Base-by-base conservation (phyloP, 2,797 vertebrate genomes). In the Hippocampus kuda region DNA sequence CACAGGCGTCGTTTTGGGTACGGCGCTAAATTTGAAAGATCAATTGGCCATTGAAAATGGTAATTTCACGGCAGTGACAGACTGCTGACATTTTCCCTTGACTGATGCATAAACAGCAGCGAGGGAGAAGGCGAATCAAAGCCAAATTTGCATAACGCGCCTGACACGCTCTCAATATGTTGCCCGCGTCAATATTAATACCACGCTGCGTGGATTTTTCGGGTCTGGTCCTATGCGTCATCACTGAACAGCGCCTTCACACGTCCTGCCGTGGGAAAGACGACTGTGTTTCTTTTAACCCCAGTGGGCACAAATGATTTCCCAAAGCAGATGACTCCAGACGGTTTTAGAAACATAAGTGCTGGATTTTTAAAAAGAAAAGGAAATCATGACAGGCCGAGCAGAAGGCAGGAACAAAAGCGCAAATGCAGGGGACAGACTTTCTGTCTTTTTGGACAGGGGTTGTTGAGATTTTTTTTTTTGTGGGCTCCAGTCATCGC, bases 111-210 rank as follows among this genome's bases (percentile, higher is more conserved):
- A 26, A 26, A 46, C 62, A 42, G 12, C 63, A 48, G 41, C 61
- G 8, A 63, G 20, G 20, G 12, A 24, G 8, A 24, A 12, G 20
- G n/a, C 9, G 62, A 44, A 44, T 64, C 41, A 12, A 46, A 26
- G 12, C 13, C 6, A 26, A 27, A 65, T 65, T 48, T 46, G n/a
- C 63, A 65, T 65, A 48, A 65, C n/a, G 62, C 22, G 0, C 15
- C 62, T 26, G 63, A 65, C 63, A 65, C 24, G 24, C 42, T 65
- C 48, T 26, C 42, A 65, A 48, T 65, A 65, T 48, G 63, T 46
- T 26, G 24, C 41, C 42, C 9, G 44, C 12, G 63, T 46, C 63
- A 48, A 65, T 60, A 34, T 60, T 48, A 26, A 64, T 44, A 24
- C 20, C 8, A 5, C 22, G 22, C 2, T 20, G 5, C 62, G 24